These are phyloP conservation scores for Poeciliopsis occidentalis DNA, from an alignment of 2,113 vertebrate genomes.

Conservation along the genomic window DNA sequence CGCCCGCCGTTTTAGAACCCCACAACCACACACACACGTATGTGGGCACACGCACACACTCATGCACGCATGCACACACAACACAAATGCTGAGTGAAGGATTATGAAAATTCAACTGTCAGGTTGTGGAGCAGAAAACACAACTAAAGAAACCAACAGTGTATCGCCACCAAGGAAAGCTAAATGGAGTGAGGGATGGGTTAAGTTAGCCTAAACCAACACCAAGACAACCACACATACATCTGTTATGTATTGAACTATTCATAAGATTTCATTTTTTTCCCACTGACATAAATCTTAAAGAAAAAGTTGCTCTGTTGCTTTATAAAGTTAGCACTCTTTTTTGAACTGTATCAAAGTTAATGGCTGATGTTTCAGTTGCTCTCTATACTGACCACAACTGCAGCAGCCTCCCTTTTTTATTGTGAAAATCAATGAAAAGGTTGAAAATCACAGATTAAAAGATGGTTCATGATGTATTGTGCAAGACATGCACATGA, in stretches of 20 bases:
- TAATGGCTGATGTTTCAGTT: not conserved
- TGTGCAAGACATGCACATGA: not conserved
- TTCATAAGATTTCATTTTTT: not conserved
- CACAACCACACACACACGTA: too few relatives aligned
- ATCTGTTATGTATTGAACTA: not conserved
- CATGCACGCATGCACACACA: too few relatives aligned
- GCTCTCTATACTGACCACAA: not conserved
- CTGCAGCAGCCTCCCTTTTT: not conserved
- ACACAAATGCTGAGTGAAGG: too few relatives aligned
- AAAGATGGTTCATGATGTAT: not conserved
- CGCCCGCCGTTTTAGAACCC: too few relatives aligned
- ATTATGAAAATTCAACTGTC: not conserved
- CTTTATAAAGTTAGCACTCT: not conserved
- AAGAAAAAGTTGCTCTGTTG: not conserved
- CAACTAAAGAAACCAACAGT: not conserved
- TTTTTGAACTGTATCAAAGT: not conserved
- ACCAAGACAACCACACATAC: not conserved
- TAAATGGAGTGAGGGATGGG: not conserved
- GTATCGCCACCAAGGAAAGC: not conserved
- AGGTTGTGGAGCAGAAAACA: not conserved
- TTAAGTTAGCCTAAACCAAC: not conserved
- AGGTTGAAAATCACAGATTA: not conserved
- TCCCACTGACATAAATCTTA: not conserved
- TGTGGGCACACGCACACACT: too few relatives aligned
- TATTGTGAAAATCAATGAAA: not conserved